phyloP scores from a whole-genome alignment of 35 echinoderm and acorn worm species.

The Apostichopus japonicus region DNA sequence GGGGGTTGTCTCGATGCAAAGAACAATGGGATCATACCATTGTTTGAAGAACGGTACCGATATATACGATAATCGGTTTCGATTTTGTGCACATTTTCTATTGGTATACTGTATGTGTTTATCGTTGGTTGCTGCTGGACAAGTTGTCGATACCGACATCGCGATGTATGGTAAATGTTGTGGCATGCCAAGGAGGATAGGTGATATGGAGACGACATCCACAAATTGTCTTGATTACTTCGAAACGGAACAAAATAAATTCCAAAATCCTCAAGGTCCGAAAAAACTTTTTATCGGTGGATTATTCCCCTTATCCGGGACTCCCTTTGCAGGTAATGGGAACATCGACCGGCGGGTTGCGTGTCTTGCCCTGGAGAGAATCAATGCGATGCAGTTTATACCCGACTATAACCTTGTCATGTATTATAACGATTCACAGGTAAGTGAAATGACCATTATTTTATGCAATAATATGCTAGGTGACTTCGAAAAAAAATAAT shows the following conservation, averaged over 20 bases:
- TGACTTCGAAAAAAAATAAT: background rate
- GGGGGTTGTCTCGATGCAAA: background rate
- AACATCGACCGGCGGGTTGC: slow-evolving; percentile 74
- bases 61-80: background rate
- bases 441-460: slow-evolving; percentile 44
- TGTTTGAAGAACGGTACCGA: slow-evolving; percentile 10
- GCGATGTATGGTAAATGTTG: slow-evolving; percentile 58
- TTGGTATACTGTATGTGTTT: background rate
- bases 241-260: slow-evolving; percentile 43
- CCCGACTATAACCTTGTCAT: slow-evolving; percentile 75
- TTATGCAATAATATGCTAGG: background rate
- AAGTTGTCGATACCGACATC: slow-evolving; percentile 38
- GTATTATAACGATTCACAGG: slow-evolving; percentile 96
- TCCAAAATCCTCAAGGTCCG: slow-evolving; percentile 15
- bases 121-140: background rate
- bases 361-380: slow-evolving; percentile 79
- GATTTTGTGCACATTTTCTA: background rate
- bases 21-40: slow-evolving; percentile 30
- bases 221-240: slow-evolving; percentile 51
- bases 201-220: background rate
- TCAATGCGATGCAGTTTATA: slow-evolving; percentile 76
- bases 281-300: slow-evolving; percentile 86
- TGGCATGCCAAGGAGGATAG: background rate
- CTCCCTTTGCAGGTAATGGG: slow-evolving; percentile 67
- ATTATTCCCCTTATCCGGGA: slow-evolving; percentile 69